Percentiles rank a stretch among this genome's conserved stretches.
These are phyloP conservation scores for Brienomyrus brachyistius DNA, from an alignment of 2,113 vertebrate species.

Conservation along the genomic window DNA sequence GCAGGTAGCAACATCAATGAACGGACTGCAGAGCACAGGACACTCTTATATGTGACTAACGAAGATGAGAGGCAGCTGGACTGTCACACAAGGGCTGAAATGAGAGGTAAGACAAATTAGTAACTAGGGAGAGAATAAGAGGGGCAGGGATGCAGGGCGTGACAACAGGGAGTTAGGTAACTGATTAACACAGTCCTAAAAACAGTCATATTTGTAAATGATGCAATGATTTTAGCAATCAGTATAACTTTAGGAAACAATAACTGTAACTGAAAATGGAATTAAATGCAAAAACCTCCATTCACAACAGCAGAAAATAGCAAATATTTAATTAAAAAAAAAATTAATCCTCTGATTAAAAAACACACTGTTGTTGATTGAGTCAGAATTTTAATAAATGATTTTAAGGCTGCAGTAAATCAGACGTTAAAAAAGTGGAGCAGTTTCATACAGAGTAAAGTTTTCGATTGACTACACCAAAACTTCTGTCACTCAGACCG, in stretches of 20 bases:
- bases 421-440: not conserved
- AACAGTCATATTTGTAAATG: not conserved
- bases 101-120: no score
- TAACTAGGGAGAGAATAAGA: no score
- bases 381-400: not conserved
- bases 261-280: no score
- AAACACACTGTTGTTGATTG: not conserved
- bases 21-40: no score
- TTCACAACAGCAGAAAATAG: not conserved
- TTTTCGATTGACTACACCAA: not conserved
- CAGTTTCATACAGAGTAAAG: not conserved
- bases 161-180: not conserved
- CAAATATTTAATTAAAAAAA: no score
- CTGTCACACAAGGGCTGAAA: no score
- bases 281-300: no score
- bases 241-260: not conserved
- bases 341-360: not conserved
- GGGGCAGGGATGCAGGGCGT: no score
- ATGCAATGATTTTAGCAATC: not conserved
- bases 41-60: no score
- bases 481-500: not conserved
- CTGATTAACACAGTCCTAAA: not conserved
- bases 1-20: no score
- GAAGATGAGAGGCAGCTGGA: no score
- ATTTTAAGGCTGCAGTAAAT: not conserved